Conservation (phyloP, 1,140 invertebrate species). For the Samia ricini region DNA sequence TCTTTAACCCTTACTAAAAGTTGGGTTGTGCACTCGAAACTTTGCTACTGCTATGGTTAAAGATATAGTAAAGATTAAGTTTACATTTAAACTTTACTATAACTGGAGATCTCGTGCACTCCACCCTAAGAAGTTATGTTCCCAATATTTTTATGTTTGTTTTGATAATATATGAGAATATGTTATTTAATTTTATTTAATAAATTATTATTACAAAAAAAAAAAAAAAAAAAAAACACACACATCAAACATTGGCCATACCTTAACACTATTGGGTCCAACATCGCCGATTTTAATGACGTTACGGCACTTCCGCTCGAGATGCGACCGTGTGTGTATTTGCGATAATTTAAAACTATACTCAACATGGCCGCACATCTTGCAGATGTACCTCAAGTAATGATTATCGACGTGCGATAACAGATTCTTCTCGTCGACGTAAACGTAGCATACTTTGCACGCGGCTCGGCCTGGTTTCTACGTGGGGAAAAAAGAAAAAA, state of each 20-base stretch:
- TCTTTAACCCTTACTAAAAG: too few relatives aligned
- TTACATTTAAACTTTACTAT: too few relatives aligned
- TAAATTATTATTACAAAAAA: too few relatives aligned
- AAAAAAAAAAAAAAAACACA: too few relatives aligned
- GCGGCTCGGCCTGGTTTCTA: constrained; percentile 40
- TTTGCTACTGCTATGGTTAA: too few relatives aligned
- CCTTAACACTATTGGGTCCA: constrained; percentile 13
- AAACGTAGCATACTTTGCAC: constrained; percentile 58
- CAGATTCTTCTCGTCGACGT: constrained; percentile 34
- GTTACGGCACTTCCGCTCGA: constrained; percentile 17
- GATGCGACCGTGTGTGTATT: constrained; percentile 35
- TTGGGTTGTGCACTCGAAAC: too few relatives aligned
- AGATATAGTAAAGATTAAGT: too few relatives aligned
- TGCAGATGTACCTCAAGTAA: constrained; percentile 41
- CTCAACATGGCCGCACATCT: constrained; percentile 39
- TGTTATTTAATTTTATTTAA: too few relatives aligned
- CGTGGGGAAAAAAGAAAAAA: neutral
- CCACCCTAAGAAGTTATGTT: too few relatives aligned
- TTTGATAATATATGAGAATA: too few relatives aligned
- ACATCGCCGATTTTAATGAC: constrained; percentile 43
- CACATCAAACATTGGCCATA: constrained; percentile 6
- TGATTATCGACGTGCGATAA: constrained; percentile 32
- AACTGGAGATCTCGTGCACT: too few relatives aligned
- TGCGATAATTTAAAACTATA: constrained; percentile 21
- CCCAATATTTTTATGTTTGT: too few relatives aligned